Evolutionary conservation across 2,888 invertebrate genomes (phyloP).

Genomic region (Cheilosia vernalis): DNA sequence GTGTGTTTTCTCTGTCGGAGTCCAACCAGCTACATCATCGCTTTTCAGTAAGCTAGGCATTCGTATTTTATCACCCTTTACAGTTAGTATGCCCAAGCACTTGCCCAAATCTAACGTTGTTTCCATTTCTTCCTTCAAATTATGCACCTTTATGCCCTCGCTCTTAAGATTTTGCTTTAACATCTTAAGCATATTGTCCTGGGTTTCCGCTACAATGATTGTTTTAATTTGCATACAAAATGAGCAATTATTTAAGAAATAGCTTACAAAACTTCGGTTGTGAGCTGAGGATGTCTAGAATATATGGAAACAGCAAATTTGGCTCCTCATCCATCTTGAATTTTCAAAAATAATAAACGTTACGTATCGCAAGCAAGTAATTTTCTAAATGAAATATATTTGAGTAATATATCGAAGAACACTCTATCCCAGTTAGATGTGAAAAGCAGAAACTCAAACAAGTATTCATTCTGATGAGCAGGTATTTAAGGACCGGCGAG

Average conservation of each 20-base stretch:
- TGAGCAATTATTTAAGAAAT: neutral
- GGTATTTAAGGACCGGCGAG: too few relatives aligned
- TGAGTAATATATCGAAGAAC: neutral
- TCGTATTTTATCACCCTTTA: constrained; percentile 1
- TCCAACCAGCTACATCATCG: neutral
- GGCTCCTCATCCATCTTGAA: neutral
- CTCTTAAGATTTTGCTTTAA: neutral
- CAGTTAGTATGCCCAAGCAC: constrained; percentile 11
- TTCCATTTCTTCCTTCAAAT: constrained; percentile 18
- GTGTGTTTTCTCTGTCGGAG: neutral
- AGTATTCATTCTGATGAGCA: too few relatives aligned
- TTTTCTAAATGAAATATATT: neutral
- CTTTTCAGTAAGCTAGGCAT: neutral
- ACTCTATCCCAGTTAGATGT: too few relatives aligned
- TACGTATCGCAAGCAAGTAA: neutral
- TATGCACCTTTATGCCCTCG: neutral
- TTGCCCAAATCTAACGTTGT: constrained; percentile 1
- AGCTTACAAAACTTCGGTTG: constrained; percentile 6
- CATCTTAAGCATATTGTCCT: neutral
- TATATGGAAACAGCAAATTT: constrained; percentile 4
- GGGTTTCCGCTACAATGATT: constrained; percentile 5
- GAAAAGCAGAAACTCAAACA: too few relatives aligned
- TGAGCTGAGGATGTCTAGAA: constrained; percentile 9
- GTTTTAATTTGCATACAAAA: neutral
- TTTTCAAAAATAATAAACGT: neutral